Evolutionary conservation across 2,797 vertebrate species (phyloP), one percentile per base, ranked within the genome.

Genomic region (Phrynocephalus vlangalii): DNA sequence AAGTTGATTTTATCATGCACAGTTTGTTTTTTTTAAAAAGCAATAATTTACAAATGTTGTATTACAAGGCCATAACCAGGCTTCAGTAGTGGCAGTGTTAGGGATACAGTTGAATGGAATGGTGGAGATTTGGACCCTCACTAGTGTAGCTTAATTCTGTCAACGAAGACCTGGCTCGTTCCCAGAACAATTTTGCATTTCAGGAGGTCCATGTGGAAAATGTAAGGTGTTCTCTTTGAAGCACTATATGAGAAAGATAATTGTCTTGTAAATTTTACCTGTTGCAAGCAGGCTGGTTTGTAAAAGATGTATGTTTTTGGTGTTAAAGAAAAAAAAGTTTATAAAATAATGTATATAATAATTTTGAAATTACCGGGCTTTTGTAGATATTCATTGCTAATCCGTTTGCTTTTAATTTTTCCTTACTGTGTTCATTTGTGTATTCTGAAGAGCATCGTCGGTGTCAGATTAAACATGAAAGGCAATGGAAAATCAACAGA

Each of bases 331-430:
- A 90, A 97, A 95, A 91, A 97, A 96, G 91, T 97, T 96, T 98
- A 98, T 98, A 98, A 97, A 96, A 96, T 98, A 96, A 96, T 99
- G 98, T 98, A 98, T 95, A 99, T 98, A 98, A 96, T 95, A 97
- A 96, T 97, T 98, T 96, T 88, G 95, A 96, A 97, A 96, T 97
- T 95, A 94, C 95, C 95, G 96, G 96, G 96, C 96, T 97, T 98
- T 98, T 99, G 97, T 98, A 98, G 97, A 98, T 98, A 98, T 95
- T 96, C 95, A 96, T 97, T 96, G 96, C 95, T 96, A 96, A 96
- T 96, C 96, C 96, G 91, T 96, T 97, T 87, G 96, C 97, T 97
- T 97, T 97, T 91, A 95, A 93, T 92, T 94, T 83, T 30, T 89
- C 87, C 73, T 33, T 92, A 3, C 71, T 48, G 56, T 75, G 56